Evolutionary conservation across 2,113 vertebrate species (phyloP), one percentile per base, ranked within the genome.

Genomic region (Salvelinus fontinalis): DNA sequence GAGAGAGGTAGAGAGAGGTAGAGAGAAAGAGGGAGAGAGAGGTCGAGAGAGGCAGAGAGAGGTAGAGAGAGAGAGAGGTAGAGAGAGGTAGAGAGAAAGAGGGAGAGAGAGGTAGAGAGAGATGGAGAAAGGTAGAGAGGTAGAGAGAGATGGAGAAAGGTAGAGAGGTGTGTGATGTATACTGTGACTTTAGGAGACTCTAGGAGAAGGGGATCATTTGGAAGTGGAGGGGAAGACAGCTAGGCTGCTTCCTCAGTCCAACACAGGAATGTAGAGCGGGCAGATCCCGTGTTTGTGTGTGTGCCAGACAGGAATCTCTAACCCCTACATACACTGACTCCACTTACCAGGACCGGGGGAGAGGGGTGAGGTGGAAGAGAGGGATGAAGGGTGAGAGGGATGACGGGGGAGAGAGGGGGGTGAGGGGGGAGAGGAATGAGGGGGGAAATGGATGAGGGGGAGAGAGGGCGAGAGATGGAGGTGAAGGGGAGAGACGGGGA

Each of bases 191-290:
- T 44, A 44, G 39, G 39, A 44, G 39, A 44, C 39, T 9, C 39
- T 11, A 44, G 8, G 39, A 44, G 39, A 11, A 44, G 39, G 8
- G 39, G 39, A 44, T 44, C 1, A 44, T 9, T 11, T 44, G 39
- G 39, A 39, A 39, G 7, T 39, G 39, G 8, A 39, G 34, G 34
- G 34, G 34, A 39, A 39, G 34, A 57, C 51, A 7, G 39, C 39
- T 2, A 67, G 90, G 90, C 92, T 92, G 91, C 87, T 94, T 94
- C 86, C 57, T 90, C 86, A 88, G 88, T 86, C 81, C 89, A 85
- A 86, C 92, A 86, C 75, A 91, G 93, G 93, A 95, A 95, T 94
- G 95, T 87, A 85, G 84, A 90, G 84, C 92, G 91, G 93, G 90
- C 93, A 90, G 90, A 87, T 90, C 81, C 86, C 79, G 87, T 88